phyloP scores from a whole-genome alignment of 2,797 vertebrate species.

The Anas capensis region DNA sequence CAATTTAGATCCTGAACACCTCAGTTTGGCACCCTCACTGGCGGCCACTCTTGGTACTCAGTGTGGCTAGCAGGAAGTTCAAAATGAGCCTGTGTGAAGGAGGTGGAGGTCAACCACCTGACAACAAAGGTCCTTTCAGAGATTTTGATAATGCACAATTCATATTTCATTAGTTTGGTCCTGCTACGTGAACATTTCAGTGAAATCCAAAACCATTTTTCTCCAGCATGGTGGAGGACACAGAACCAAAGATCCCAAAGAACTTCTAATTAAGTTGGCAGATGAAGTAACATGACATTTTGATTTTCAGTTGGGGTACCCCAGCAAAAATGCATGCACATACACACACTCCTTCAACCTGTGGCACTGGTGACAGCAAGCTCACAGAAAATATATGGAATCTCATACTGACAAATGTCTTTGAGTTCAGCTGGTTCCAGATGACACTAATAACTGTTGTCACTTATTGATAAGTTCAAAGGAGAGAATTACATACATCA shows the following conservation, averaged over 20 bases:
- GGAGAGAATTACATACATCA: background rate
- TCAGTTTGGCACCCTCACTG: background rate
- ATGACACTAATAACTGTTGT: background rate
- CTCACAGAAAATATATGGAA: background rate
- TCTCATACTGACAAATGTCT: background rate
- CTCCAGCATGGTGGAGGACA: background rate
- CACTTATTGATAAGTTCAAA: background rate
- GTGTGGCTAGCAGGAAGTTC: background rate
- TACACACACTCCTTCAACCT: accelerated
- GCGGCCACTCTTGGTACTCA: accelerated
- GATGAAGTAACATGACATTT: background rate
- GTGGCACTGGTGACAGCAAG: background rate
- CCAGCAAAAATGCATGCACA: background rate
- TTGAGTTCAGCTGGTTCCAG: background rate
- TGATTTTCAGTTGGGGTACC: background rate
- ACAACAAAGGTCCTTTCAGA: background rate
- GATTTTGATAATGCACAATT: background rate
- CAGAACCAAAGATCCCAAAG: background rate
- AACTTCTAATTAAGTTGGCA: background rate
- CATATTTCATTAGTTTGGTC: background rate
- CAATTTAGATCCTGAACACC: background rate
- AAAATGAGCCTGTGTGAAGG: background rate
- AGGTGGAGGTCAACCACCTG: background rate
- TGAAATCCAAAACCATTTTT: background rate
- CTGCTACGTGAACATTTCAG: background rate